Base-by-base conservation (phyloP, 2,888 invertebrate species). In the Antitype chi region DNA sequence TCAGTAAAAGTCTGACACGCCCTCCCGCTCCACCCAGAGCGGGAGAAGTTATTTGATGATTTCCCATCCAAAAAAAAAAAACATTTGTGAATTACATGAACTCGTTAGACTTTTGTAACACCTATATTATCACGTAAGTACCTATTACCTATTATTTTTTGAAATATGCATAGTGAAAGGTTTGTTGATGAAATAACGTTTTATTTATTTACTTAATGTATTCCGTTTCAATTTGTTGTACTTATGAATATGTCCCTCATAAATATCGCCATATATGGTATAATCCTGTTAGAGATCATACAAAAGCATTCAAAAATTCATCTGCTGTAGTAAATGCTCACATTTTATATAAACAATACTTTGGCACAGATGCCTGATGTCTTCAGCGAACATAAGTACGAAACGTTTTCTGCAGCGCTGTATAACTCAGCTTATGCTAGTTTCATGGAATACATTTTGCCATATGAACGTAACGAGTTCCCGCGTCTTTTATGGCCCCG, bases 381-480 rank as follows among this genome's bases (percentile, higher is more conserved):
- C 74, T 69, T 75, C 59, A 74, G 57, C 73, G 32, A 68, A 77
- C 73, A 70, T 80, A 78, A 66, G 59, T 68, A 60, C 23, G 23
- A 38, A 55, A 84, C 71, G 78, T 82, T 82, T 74, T 81, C 76
- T 78, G 72, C 76, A 86, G 78, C 73, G 52, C 74, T 38, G 38
- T 76, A 72, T 81, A 75, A 71, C 78, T 84, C 70, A 64, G 70
- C 67, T 67, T 81, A 80, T 69, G 68, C 69, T 85, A 81, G 82
- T 81, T 73, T 78, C 85, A 83, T 85, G 81, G 76, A 81, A 88
- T 82, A 85, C 72, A 82, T 88, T 83, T 81, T 69, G 70, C 52
- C 75, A 52, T 85, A 82, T 70, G 80, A 81, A 73, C 70, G 72
- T 86, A 78, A 86, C 72, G 81, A 76, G 53, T 38, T 55, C 69